Base-by-base conservation (phyloP, 1,140 invertebrate genomes). In the Lasioglossum baleicum region DNA sequence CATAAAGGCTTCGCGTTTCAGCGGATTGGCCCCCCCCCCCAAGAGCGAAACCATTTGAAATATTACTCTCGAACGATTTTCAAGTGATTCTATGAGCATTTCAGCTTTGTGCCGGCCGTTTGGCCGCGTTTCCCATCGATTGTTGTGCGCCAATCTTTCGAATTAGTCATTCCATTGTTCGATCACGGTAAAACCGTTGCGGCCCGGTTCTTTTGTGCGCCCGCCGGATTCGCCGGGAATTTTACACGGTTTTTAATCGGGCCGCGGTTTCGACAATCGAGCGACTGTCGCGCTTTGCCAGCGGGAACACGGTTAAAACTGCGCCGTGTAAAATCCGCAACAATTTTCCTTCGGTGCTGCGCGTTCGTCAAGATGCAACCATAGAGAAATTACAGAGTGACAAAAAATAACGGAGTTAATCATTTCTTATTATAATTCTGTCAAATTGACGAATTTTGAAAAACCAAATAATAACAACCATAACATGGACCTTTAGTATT, bases 1-100 rank as follows among this genome's bases (percentile, higher is more conserved):
- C 63, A 67, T 56, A 56, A 75, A 75, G 35, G 74, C 53, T 44
- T 58, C 40, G n/a, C 48, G 51, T 68, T 58, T 58, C 65, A 68
- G 22, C 17, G 74, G n/a, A 51, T 58, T 31, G 17, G n/a, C 35
- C 44, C 44, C 44, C n/a, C 35, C 44, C 44, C 44, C n/a, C 65
- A 75, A 58, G 64, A 58, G 48, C 40, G 17, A 44, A 56, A 75
- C 48, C 22, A 22, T 68, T 68, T 68, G 48, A 67, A 68, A 60
- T 75, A 75, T 68, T 68, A 68, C 64, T 48, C 35, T 17, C 51
- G 51, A 68, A 58, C 31, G 31, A 40, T 35, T 60, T 68, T 44
- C 35, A 42, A 58, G n/a, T 31, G 51, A 44, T 68, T 75, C 22
- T 17, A 13, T 31, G 22, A 75, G 56, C 64, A 10, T 60, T 60